Conservation (phyloP, 2,888 invertebrate genomes). For the Drosophila meridionalis region DNA sequence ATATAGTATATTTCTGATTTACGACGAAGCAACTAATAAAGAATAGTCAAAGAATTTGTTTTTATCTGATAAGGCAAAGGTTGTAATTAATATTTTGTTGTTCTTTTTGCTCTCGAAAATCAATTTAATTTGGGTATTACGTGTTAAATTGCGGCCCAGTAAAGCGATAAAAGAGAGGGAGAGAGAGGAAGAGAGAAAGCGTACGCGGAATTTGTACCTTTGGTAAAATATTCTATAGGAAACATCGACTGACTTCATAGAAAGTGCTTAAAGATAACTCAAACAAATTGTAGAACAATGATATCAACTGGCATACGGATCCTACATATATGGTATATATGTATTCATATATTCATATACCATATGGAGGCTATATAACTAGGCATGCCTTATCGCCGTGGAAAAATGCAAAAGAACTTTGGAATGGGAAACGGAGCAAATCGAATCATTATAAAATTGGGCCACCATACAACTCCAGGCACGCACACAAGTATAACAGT, state of each 20-base stretch:
- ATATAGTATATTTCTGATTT: not conserved
- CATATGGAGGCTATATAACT: not conserved
- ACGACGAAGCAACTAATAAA: not conserved
- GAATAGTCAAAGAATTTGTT: not conserved
- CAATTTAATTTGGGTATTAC: conserved; percentile 15
- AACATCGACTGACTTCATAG: not conserved
- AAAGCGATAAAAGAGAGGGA: not conserved
- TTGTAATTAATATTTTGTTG: not conserved
- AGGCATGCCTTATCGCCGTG: conserved; percentile 32
- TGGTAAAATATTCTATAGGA: not conserved
- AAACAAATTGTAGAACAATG: conserved; percentile 1
- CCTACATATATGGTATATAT: not conserved
- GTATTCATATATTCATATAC: not conserved
- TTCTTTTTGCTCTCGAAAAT: not conserved
- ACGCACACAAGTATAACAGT: not conserved
- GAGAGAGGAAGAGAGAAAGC: no score
- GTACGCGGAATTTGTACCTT: not conserved
- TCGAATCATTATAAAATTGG: conserved; percentile 48
- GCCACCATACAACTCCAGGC: conserved; percentile 11
- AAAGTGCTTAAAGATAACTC: conserved; percentile 3
- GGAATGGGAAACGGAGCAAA: conserved; percentile 44
- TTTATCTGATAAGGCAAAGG: not conserved
- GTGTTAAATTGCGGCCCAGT: not conserved
- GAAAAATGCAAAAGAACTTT: conserved; percentile 32
- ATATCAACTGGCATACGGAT: not conserved